Evolutionary conservation across 2,888 invertebrate species (phyloP).

Genomic region (Aleiodes leptofemur): DNA sequence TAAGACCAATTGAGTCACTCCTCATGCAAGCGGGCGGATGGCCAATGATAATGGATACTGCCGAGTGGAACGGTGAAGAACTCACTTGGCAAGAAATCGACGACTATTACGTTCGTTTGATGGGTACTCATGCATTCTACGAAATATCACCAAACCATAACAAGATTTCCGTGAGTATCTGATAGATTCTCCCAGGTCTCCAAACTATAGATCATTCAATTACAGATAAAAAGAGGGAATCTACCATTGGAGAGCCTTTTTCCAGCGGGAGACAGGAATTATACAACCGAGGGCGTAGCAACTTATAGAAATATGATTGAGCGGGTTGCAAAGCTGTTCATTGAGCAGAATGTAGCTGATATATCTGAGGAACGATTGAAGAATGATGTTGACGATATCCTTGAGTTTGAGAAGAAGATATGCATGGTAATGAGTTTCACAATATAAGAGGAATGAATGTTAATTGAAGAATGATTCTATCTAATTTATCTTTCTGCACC

Average conservation of each 20-base stretch:
- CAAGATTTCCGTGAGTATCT: too few species aligned
- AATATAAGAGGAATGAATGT: not conserved
- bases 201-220: not conserved
- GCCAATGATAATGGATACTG: conserved; percentile 61
- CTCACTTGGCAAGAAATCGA: conserved; percentile 61
- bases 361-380: conserved; percentile 50
- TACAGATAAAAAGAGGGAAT: conserved; percentile 34
- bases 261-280: conserved; percentile 46
- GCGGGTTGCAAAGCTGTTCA: conserved; percentile 49
- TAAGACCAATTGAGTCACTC: conserved; percentile 59
- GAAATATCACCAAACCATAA: not conserved
- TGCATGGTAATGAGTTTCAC: conserved; percentile 40
- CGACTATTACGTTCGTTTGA: conserved; percentile 55
- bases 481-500: too few species aligned
- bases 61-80: conserved; percentile 58
- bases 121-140: conserved; percentile 48
- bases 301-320: conserved; percentile 52
- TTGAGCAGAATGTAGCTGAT: conserved; percentile 50
- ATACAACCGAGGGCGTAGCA: conserved; percentile 46
- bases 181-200: too few species aligned
- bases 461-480: not conserved
- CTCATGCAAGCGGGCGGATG: conserved; percentile 60
- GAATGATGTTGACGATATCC: conserved; percentile 55
- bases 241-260: conserved; percentile 38
- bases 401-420: conserved; percentile 56